A percentile compares a stretch with the other conserved stretches of the same genome.
phyloP scores from a whole-genome alignment of 2,797 vertebrate species.

The Vespertilio murinus region DNA sequence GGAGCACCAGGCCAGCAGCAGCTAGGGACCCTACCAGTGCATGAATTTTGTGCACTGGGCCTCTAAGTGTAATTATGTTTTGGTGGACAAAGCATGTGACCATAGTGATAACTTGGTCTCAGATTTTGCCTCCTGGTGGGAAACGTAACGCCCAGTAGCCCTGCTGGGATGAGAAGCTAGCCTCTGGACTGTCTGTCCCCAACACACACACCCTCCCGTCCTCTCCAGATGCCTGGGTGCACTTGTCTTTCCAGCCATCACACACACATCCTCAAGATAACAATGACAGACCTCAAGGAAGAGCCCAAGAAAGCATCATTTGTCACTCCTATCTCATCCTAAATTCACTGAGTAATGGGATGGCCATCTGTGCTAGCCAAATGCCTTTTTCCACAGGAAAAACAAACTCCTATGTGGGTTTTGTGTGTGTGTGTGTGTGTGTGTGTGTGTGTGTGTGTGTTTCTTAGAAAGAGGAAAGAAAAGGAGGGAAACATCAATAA shows the following conservation, averaged over 20 bases:
- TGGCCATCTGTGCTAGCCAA: background rate
- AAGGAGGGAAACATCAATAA: too few species aligned
- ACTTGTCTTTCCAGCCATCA: background rate
- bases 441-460: too few species aligned
- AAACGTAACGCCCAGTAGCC: background rate
- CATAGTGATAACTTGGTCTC: too few species aligned
- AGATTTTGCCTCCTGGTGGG: background rate
- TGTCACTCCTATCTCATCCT: background rate
- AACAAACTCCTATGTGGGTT: background rate
- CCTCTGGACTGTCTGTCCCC: background rate
- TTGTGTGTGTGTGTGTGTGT: too few species aligned
- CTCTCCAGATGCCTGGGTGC: background rate
- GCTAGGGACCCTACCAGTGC: too few species aligned
- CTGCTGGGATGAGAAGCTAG: background rate
- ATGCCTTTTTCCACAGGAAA: background rate
- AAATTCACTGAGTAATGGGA: background rate
- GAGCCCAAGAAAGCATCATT: background rate
- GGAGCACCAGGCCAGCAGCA: too few species aligned
- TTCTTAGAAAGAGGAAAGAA: too few species aligned
- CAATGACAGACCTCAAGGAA: background rate
- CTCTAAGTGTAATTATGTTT: background rate
- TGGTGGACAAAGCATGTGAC: background rate
- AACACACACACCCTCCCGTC: background rate
- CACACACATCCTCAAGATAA: background rate
- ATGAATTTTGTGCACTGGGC: too few species aligned